A percentile compares a stretch with the other conserved stretches of the same genome.
Conservation (phyloP, 2,888 invertebrate genomes). For the Sarcophaga variegata region DNA sequence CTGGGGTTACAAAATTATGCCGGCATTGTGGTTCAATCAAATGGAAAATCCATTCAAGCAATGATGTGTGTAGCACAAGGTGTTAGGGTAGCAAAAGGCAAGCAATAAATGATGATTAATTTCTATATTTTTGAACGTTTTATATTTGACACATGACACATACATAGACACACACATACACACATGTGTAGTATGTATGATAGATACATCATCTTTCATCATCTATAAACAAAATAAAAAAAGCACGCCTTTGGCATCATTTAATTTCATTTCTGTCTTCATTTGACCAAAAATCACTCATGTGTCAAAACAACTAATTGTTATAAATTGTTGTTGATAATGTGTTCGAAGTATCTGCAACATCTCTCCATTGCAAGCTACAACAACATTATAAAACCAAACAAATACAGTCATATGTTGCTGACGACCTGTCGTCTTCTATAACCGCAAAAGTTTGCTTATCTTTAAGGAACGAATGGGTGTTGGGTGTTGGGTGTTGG, state of each 20-base stretch:
- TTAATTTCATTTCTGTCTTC: background rate
- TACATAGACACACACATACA: too few relatives aligned
- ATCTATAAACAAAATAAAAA: too few relatives aligned
- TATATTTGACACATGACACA: too few relatives aligned
- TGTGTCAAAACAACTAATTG: slow-evolving; percentile 43
- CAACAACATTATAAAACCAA: background rate
- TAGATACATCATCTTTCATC: too few relatives aligned
- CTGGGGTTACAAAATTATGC: too few relatives aligned
- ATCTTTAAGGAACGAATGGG: background rate
- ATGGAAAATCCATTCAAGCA: too few relatives aligned
- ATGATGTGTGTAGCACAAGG: too few relatives aligned
- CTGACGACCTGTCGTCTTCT: slow-evolving; percentile 35
- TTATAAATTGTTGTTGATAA: slow-evolving; percentile 31
- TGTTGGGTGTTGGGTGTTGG: background rate
- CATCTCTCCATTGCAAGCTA: background rate
- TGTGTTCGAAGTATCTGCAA: background rate
- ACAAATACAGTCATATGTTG: slow-evolving; percentile 10
- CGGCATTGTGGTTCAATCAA: too few relatives aligned
- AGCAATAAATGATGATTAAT: too few relatives aligned
- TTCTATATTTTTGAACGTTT: too few relatives aligned
- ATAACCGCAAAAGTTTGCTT: slow-evolving; percentile 15
- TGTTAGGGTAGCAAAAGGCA: too few relatives aligned
- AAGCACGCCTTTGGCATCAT: background rate
- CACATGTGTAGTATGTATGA: too few relatives aligned
- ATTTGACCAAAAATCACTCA: slow-evolving; percentile 29